Evolutionary conservation across 2,797 vertebrate species (phyloP), one percentile per base, ranked within the genome.

Genomic region (Distichodus sexfasciatus): DNA sequence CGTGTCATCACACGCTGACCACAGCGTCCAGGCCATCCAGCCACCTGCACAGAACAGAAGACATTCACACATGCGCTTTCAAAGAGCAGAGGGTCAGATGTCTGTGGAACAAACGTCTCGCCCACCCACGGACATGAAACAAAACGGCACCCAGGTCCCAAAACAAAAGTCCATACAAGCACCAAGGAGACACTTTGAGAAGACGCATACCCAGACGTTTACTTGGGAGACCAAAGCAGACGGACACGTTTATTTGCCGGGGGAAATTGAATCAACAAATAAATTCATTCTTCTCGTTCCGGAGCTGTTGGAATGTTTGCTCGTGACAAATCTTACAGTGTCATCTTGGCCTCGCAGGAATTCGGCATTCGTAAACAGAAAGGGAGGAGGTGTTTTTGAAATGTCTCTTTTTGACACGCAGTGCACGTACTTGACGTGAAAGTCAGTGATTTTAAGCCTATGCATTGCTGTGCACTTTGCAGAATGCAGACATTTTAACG

Each of bases 1-100:
- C 0, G 92, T 93, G 66, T 97, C 94, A 4, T 94, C 91, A 26
- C 97, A 99, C 21, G 90, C 78, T 2, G 94, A 94, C 97, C 97
- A 99, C 81, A 96, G 91, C 0, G 94, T 93, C 97, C 97, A 99
- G 43, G 90, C 92, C 14, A 95, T 96, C 97, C 97, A 99, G 62
- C 97, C 97, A 75, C 95, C 97, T 99, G 82, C 40, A 21, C 29
- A n/a, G 29, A 14, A 65, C 43, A 68, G n/a, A 58, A 78, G 21
- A 31, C 33, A 23, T 48, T 60, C 58, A 66, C 46, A 71, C 48
- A 61, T 38, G 46, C 10, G 9, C 35, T 57, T 44, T 53, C 31
- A 63, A 58, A 19, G 46, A 19, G 50, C 11, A 54, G 17, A 51
- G 24, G 48, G 48, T 28, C 10, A 1, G 10, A 19, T 54, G 46